Evolutionary conservation across 2,888 invertebrate species (phyloP).

Genomic region (Plagiodera versicolora): DNA sequence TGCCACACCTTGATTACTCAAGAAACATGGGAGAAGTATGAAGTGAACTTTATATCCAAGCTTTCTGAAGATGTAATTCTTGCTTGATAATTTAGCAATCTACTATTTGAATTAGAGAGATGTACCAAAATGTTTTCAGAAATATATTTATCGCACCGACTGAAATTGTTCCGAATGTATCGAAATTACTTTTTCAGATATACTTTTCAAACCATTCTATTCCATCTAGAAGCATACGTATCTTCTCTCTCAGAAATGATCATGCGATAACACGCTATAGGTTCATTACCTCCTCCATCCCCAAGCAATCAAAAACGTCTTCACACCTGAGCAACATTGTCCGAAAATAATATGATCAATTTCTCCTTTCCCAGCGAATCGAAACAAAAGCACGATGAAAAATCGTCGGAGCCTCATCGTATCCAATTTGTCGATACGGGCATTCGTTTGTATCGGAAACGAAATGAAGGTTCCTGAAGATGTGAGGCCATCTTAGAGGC

Average conservation of each 20-base stretch:
- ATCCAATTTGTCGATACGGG: conserved; percentile 15
- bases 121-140: no score
- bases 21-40: no score
- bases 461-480: conserved; percentile 11
- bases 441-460: conserved; percentile 12
- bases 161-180: no score
- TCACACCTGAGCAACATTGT: neutral
- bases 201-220: no score
- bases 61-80: no score
- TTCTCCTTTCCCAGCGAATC: conserved; percentile 9
- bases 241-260: neutral
- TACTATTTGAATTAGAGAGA: no score
- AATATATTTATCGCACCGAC: no score
- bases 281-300: neutral
- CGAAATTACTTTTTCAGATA: no score
- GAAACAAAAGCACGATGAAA: conserved; percentile 9
- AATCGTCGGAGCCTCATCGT: conserved; percentile 13
- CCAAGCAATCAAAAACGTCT: neutral
- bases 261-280: neutral
- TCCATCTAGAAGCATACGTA: no score
- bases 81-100: no score
- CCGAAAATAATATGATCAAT: conserved; percentile 2
- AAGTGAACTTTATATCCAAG: no score
- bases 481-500: neutral
- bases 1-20: no score